Evolutionary conservation across 2,888 invertebrate genomes (phyloP).

Genomic region (Lepeophtheirus nordmannii): DNA sequence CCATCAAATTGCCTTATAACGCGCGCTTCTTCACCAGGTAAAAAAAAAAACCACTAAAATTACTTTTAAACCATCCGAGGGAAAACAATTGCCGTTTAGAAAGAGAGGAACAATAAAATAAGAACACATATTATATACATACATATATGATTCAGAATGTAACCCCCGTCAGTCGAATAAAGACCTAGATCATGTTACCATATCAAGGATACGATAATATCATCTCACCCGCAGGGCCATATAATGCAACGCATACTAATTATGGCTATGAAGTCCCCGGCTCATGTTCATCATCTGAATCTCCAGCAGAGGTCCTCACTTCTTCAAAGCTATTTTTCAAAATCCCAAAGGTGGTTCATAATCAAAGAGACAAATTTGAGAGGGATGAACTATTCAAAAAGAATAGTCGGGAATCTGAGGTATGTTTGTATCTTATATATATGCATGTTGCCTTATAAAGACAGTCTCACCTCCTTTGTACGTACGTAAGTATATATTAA

Average conservation of each 20-base stretch:
- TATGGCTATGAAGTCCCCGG: background rate
- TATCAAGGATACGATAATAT: background rate
- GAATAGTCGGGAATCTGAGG: constrained; percentile 85
- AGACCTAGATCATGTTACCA: background rate
- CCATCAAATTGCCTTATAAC: background rate
- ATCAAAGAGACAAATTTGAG: constrained; percentile 91
- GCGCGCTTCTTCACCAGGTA: constrained; percentile 1
- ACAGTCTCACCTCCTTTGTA: too few species aligned
- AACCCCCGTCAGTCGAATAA: too few species aligned
- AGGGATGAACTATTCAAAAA: constrained; percentile 87
- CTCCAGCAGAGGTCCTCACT: background rate
- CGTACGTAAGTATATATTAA: constrained; percentile 30
- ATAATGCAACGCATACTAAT: background rate
- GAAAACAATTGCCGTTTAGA: background rate
- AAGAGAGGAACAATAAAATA: background rate
- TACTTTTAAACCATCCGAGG: background rate
- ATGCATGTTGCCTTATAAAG: too few species aligned
- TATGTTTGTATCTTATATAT: too few species aligned
- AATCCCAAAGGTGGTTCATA: constrained; percentile 92
- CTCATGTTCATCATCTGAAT: background rate
- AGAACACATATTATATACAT: background rate
- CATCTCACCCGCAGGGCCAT: background rate
- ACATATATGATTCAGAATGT: background rate
- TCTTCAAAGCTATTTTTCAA: constrained; percentile 63
- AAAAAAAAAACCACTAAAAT: background rate